These are phyloP conservation scores for Rhopalosiphum padi DNA, from an alignment of 1,140 invertebrate genomes.

Conservation along the genomic window DNA sequence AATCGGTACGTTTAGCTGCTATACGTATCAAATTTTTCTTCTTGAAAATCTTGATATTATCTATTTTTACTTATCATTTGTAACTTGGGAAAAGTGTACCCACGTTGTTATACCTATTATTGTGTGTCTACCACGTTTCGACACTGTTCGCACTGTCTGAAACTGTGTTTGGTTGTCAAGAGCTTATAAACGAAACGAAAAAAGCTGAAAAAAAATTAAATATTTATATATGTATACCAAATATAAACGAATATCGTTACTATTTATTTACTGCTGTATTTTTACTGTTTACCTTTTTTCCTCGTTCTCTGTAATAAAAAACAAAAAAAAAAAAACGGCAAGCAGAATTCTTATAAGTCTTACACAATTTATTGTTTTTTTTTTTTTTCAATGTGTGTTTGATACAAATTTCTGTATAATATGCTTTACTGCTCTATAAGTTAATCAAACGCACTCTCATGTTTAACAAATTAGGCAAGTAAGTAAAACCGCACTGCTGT, in stretches of 20 bases:
- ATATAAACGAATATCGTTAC: background rate
- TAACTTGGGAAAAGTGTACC: background rate
- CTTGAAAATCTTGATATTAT: slow-evolving; percentile 1
- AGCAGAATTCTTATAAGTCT: too few relatives aligned
- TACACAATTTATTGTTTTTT: too few relatives aligned
- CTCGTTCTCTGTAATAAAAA: too few relatives aligned
- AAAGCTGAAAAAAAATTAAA: background rate
- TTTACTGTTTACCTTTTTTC: background rate
- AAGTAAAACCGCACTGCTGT: too few relatives aligned
- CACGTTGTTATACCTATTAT: background rate
- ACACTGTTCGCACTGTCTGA: background rate
- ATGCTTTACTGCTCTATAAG: too few relatives aligned
- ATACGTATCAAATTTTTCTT: background rate
- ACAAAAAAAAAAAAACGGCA: too few relatives aligned
- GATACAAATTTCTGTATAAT: too few relatives aligned
- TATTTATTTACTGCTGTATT: background rate
- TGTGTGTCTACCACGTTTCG: background rate
- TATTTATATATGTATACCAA: background rate
- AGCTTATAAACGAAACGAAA: background rate
- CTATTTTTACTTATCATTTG: slow-evolving; percentile 16
- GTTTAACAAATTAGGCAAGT: too few relatives aligned
- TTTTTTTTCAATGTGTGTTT: too few relatives aligned
- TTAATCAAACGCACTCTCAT: too few relatives aligned
- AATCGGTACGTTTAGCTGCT: background rate
- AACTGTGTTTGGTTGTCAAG: background rate